Percentiles rank a stretch among this genome's conserved stretches.
These are phyloP conservation scores for Scaptomyza polygonia DNA, from an alignment of 2,888 invertebrate genomes.

Conservation along the genomic window DNA sequence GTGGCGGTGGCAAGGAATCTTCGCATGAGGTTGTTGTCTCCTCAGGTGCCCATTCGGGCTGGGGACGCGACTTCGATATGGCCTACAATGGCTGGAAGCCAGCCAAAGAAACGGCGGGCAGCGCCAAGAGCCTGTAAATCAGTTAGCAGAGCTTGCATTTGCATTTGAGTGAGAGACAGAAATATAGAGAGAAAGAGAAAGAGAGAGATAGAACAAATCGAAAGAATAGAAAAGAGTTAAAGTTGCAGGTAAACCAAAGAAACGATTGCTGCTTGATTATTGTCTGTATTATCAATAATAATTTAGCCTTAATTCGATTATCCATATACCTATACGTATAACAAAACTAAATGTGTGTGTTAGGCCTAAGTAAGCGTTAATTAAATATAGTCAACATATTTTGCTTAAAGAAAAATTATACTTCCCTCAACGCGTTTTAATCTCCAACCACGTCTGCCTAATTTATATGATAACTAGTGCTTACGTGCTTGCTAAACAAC, in stretches of 20 bases:
- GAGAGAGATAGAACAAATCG: neutral
- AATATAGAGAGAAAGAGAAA: neutral
- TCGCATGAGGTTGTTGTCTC: slow-evolving; percentile 90
- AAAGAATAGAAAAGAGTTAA: slow-evolving; percentile 1
- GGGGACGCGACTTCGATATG: slow-evolving; percentile 88
- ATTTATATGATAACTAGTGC: slow-evolving; percentile 65
- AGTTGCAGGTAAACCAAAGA: slow-evolving; percentile 64
- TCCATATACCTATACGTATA: slow-evolving; percentile 46
- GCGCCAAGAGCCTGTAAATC: slow-evolving; percentile 72
- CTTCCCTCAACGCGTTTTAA: neutral
- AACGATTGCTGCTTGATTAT: slow-evolving; percentile 65
- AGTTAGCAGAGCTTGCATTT: slow-evolving; percentile 56
- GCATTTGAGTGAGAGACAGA: slow-evolving; percentile 42
- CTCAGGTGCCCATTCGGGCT: slow-evolving; percentile 89
- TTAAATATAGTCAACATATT: slow-evolving; percentile 65
- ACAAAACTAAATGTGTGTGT: slow-evolving; percentile 77
- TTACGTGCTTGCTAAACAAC: slow-evolving; percentile 77
- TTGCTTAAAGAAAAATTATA: slow-evolving; percentile 45
- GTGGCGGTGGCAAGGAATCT: slow-evolving; percentile 87
- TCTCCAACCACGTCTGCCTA: slow-evolving; percentile 46
- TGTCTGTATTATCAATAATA: slow-evolving; percentile 69
- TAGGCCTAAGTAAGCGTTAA: slow-evolving; percentile 75
- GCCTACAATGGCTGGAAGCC: slow-evolving; percentile 87
- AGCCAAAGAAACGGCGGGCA: slow-evolving; percentile 66
- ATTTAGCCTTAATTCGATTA: slow-evolving; percentile 65